Evolutionary conservation across 35 echinoderm and acorn worm genomes (phyloP), one percentile per base, ranked within the genome.

Genomic region (Heliocidaris erythrogramma): DNA sequence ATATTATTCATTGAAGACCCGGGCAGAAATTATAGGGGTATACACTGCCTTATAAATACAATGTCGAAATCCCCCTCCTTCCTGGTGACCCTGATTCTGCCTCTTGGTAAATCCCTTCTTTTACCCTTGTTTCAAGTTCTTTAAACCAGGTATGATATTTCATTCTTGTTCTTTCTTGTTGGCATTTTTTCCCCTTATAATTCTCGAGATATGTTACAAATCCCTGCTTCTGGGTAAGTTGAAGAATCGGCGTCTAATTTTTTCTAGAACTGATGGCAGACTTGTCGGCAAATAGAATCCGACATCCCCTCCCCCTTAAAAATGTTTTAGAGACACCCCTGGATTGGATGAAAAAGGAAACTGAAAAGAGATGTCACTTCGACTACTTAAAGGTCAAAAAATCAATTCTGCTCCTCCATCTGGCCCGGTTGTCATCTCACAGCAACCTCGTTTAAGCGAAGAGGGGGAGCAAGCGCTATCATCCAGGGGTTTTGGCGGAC

Each of bases 371-470:
- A 27, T 78, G 65, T 21, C 65, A 78, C 21, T 27, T 78, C 27
- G 8, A 78, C 18, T 78, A 27, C 65, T 78, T 27, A 78, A 78
- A 78, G 65, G 65, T 78, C 65, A 78, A 27, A 18, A 78, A 78
- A 78, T 24, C 65, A 27, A 27, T 78, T 78, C 65, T 27, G 27
- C 18, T 27, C 27, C 17, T 78, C 21, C 65, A 78, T 78, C 65
- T 78, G 65, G 65, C 65, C 65, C 65, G 65, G 65, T 78, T 78
- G 65, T 78, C 65, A 78, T 78, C 65, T 78, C 27, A 78, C 65
- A 78, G 7, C 65, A 78, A 7, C 27, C 7, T 78, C 18, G 17
- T 27, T 78, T 78, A 78, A 78, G 21, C 65, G 27, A 8, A 24
- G 17, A 78, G 18, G 27, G 65, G 65, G 65, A 78, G 65, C 18